Evolutionary conservation across 2,113 vertebrate genomes (phyloP).

Genomic region (Oryzias curvinotus): DNA sequence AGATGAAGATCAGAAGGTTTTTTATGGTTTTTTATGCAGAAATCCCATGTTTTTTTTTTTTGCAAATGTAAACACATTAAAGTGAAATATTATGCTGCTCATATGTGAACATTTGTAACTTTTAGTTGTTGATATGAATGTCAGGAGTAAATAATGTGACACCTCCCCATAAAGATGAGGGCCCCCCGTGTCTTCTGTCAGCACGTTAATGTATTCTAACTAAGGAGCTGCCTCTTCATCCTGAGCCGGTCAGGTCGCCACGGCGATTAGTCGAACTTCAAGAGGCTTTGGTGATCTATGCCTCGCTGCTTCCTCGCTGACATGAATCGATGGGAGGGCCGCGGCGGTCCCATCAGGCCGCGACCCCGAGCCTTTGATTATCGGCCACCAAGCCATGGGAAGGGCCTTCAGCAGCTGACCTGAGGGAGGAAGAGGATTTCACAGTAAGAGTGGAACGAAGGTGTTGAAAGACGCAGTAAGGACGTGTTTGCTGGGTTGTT

Average conservation of each 20-base stretch:
- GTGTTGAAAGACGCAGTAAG: neutral
- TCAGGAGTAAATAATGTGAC: too few relatives aligned
- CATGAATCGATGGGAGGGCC: slow-evolving; percentile 52
- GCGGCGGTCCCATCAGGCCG: slow-evolving; percentile 30
- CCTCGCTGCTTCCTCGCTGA: slow-evolving; percentile 36
- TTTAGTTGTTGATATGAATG: too few relatives aligned
- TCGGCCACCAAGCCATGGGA: slow-evolving; percentile 13
- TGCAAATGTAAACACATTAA: too few relatives aligned
- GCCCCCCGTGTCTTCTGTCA: neutral
- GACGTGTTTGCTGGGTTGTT: too few relatives aligned
- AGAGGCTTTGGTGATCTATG: slow-evolving; percentile 48
- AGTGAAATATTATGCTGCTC: too few relatives aligned
- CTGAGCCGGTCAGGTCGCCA: neutral
- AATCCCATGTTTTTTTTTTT: too few relatives aligned
- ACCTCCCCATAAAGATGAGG: too few relatives aligned
- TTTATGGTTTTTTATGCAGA: too few relatives aligned
- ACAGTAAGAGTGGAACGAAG: neutral
- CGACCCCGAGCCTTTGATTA: slow-evolving; percentile 36
- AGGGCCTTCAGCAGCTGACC: slow-evolving; percentile 23
- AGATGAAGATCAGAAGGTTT: too few relatives aligned
- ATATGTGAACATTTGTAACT: too few relatives aligned
- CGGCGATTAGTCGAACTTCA: slow-evolving; percentile 24
- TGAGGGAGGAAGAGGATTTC: slow-evolving; percentile 17
- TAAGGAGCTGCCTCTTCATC: neutral
- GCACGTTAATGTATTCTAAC: slow-evolving; percentile 5